Evolutionary conservation across 2,113 vertebrate genomes (phyloP).

Genomic region (Brachyistius frenatus): DNA sequence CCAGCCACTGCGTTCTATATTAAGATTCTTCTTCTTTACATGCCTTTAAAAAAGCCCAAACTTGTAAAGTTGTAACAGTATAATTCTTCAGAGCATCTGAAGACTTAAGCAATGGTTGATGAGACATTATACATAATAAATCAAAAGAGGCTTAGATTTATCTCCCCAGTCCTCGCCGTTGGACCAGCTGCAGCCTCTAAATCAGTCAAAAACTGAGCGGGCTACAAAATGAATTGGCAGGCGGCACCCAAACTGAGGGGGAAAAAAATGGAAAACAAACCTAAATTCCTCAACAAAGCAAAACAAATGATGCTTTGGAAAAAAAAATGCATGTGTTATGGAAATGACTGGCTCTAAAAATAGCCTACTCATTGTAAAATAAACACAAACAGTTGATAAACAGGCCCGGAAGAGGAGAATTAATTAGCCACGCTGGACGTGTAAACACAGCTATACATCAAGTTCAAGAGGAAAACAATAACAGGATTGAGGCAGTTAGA

Average conservation of each 20-base stretch:
- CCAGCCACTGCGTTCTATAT: slow-evolving; percentile 42
- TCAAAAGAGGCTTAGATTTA: slow-evolving; percentile 81
- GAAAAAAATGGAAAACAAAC: slow-evolving; percentile 65
- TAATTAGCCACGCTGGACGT: slow-evolving; percentile 81
- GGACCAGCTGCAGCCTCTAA: slow-evolving; percentile 76
- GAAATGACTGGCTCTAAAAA: slow-evolving; percentile 80
- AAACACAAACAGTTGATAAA: slow-evolving; percentile 81
- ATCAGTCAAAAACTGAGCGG: slow-evolving; percentile 75
- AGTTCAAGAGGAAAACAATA: slow-evolving; percentile 80
- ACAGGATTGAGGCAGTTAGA: slow-evolving; percentile 62
- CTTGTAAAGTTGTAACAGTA: slow-evolving; percentile 69
- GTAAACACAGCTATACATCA: slow-evolving; percentile 85
- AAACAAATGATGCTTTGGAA: slow-evolving; percentile 71
- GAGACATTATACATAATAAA: slow-evolving; percentile 83
- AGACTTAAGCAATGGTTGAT: slow-evolving; percentile 78
- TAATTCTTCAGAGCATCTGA: slow-evolving; percentile 73
- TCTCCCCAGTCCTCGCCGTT: slow-evolving; percentile 63
- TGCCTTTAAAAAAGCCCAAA: slow-evolving; percentile 62
- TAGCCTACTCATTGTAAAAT: slow-evolving; percentile 76
- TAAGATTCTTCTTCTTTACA: slow-evolving; percentile 48
- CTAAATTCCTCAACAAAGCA: slow-evolving; percentile 75
- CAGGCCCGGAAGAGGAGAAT: slow-evolving; percentile 79
- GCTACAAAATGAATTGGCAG: slow-evolving; percentile 78
- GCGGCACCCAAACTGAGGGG: slow-evolving; percentile 45
- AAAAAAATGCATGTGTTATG: slow-evolving; percentile 70